Evolutionary conservation across 2,113 vertebrate genomes (phyloP).

Genomic region (Sylvilagus bachmani): DNA sequence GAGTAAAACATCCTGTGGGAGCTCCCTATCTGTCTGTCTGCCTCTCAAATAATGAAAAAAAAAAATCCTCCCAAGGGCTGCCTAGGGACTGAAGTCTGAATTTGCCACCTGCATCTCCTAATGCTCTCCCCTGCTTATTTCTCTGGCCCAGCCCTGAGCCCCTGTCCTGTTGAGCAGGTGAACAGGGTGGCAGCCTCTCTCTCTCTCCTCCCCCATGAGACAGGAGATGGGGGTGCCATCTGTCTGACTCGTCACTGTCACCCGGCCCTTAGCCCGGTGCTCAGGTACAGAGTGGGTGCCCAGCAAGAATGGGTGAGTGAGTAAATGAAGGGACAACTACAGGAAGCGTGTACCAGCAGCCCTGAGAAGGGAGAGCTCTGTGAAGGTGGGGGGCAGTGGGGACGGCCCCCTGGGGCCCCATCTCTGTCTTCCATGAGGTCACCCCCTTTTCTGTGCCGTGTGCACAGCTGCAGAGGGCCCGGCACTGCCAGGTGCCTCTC

Average conservation of each 20-base stretch:
- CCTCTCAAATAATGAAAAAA: too few species aligned
- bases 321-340: not conserved
- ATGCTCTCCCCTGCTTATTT: not conserved
- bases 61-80: not conserved
- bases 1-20: too few species aligned
- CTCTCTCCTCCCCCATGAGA: not conserved
- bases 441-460: accelerated
- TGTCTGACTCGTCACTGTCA: not conserved
- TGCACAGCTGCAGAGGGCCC: not conserved
- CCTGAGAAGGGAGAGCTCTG: not conserved
- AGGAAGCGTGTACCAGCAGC: not conserved
- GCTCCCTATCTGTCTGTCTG: too few species aligned
- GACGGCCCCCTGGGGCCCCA: not conserved
- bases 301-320: not conserved
- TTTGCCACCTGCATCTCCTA: not conserved
- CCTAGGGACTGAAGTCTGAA: not conserved
- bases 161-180: not conserved
- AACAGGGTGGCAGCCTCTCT: not conserved
- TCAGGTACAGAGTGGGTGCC: not conserved
- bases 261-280: not conserved
- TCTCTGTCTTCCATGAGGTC: too few species aligned
- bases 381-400: not conserved
- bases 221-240: not conserved
- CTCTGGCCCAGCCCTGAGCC: not conserved
- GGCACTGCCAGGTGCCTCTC: not conserved